Conservation (phyloP, 2,113 vertebrate genomes). For the Cyrtonyx montezumae region DNA sequence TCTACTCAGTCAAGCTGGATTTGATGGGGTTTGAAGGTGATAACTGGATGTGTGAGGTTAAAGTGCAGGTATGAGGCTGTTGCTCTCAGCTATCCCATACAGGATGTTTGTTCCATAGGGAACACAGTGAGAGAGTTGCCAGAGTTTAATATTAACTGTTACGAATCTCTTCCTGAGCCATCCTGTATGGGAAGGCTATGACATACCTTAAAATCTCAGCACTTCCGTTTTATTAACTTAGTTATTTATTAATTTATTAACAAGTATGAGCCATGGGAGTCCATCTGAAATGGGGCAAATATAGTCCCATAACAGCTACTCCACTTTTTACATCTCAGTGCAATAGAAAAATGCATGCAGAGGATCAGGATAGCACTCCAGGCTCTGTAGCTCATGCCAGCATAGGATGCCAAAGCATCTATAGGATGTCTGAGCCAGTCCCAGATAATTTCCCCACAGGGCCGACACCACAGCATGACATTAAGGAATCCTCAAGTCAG, state of each 20-base stretch:
- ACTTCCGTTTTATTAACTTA: not conserved
- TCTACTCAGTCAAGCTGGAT: not conserved
- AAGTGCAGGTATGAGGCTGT: not conserved
- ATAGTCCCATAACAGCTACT: not conserved
- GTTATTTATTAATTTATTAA: not conserved
- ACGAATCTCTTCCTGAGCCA: not conserved
- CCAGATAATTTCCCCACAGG: not conserved
- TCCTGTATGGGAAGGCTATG: not conserved
- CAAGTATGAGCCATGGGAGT: not conserved
- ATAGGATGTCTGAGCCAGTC: not conserved
- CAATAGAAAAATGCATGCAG: not conserved
- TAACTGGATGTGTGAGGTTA: not conserved
- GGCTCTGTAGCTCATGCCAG: not conserved
- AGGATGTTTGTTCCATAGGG: not conserved
- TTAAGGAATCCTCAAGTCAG: fast-evolving
- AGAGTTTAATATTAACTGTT: not conserved
- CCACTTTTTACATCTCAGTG: not conserved
- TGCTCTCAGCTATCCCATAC: not conserved
- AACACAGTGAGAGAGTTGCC: not conserved
- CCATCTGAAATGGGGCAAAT: not conserved
- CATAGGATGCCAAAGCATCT: not conserved
- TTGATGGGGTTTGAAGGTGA: not conserved
- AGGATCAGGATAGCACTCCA: not conserved
- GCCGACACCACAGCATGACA: not conserved
- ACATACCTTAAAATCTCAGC: not conserved